Evolutionary conservation across 2,888 invertebrate species (phyloP).

Genomic region (Neoaliturus tenellus): DNA sequence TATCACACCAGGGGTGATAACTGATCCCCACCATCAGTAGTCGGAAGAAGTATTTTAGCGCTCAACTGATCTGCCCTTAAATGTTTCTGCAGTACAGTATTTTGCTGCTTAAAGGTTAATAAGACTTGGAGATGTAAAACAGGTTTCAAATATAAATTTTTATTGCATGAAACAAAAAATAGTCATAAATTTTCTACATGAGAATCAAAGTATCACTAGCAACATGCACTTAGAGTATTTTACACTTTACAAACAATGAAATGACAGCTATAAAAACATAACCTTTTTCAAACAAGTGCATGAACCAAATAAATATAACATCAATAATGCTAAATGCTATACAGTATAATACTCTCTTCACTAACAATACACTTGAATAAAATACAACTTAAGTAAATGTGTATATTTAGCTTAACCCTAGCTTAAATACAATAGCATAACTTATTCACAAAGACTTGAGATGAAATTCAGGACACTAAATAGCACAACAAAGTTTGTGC

Average conservation of each 20-base stretch:
- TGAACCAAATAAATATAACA: constrained; percentile 8
- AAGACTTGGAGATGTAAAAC: not conserved
- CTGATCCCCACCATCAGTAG: too few species aligned
- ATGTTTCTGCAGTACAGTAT: too few species aligned
- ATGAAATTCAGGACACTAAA: not conserved
- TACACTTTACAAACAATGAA: constrained; percentile 31
- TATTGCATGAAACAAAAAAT: constrained; percentile 30
- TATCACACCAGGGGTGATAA: too few species aligned
- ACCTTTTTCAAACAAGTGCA: not conserved
- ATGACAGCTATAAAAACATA: not conserved
- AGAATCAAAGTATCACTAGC: not conserved
- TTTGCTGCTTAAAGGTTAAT: too few species aligned
- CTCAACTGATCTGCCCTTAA: too few species aligned
- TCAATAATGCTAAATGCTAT: constrained; percentile 12
- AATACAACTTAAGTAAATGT: not conserved
- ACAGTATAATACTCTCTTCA: constrained; percentile 15
- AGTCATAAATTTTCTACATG: not conserved
- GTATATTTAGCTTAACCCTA: constrained; percentile 12
- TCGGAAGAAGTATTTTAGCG: too few species aligned
- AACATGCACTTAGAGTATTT: constrained; percentile 3
- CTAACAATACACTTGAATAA: constrained; percentile 15
- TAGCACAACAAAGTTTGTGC: not conserved
- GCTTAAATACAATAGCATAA: not conserved
- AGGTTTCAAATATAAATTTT: constrained; percentile 27
- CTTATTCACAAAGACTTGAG: not conserved